Evolutionary conservation across 2,797 vertebrate genomes (phyloP), one percentile per base, ranked within the genome.

Genomic region (Hipposideros larvatus): DNA sequence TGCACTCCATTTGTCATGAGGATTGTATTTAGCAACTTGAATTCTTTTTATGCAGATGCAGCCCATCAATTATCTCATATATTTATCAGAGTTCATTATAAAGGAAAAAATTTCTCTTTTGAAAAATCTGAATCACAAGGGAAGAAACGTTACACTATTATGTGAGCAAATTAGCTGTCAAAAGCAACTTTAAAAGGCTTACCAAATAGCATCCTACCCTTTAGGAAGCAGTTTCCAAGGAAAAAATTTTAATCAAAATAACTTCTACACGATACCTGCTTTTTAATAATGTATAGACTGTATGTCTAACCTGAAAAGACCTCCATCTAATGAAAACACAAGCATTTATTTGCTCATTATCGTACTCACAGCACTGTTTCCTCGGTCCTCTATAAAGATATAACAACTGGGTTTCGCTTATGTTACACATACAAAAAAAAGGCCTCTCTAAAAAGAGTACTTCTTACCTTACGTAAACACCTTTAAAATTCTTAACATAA

Each of bases 121-220:
- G 61, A 94, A 93, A 90, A 95, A 87, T n/a, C 77, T 43, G 68
- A 95, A 94, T 82, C 63, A 88, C 61, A 83, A 66, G 65, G 93
- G 48, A 94, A 83, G 89, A 92, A 97, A 79, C 65, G 16, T 84
- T 71, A 82, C 80, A 65, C 70, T 91, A 86, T 96, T 97, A 91
- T 77, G 24, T 84, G 53, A 95, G 61, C 74, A 97, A 97, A 97
- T 95, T 90, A 90, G 34, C 95, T 96, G 87, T 97, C 96, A 95
- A 94, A 96, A 46, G n/a, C 37, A 96, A 96, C 70, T 41, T 89
- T 51, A 83, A 94, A 93, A 94, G n/a, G n/a, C 90, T 95, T 75
- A 68, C 75, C 51, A 85, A 96, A 77, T 55, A 68, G 31, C 19
- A 86, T 14, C 14, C 55, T 86, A 77, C 31, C 78, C 18, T 87